Conservation (phyloP, 2,888 invertebrate species). For the Cataglyphis rosenhaueri region DNA sequence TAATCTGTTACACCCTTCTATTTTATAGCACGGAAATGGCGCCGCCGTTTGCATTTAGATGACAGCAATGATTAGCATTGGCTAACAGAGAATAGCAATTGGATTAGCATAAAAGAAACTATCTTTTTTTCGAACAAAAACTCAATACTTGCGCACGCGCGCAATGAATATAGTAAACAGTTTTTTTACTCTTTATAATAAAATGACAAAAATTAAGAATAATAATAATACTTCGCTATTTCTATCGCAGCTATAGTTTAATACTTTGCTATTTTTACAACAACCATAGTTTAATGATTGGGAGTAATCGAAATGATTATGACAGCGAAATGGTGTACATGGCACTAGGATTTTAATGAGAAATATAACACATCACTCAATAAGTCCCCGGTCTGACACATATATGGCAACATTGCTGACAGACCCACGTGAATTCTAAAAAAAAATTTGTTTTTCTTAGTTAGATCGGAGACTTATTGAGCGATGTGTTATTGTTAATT, state of each 20-base stretch:
- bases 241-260: background rate
- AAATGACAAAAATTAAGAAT: background rate
- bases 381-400: too few species aligned
- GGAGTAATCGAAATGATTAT: background rate
- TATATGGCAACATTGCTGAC: too few species aligned
- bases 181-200: background rate
- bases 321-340: background rate
- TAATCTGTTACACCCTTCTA: background rate
- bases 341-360: background rate
- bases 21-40: background rate
- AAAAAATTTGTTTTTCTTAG: too few species aligned
- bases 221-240: background rate
- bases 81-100: slow-evolving; percentile 4
- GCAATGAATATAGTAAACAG: background rate
- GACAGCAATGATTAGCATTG: slow-evolving; percentile 19
- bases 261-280: background rate
- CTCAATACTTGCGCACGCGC: background rate
- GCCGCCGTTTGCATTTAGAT: slow-evolving; percentile 19
- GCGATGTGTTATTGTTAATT: background rate
- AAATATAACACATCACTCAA: too few species aligned
- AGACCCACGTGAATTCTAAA: too few species aligned
- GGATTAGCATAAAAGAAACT: background rate
- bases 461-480: too few species aligned
- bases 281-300: background rate
- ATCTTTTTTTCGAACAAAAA: background rate